Conservation (phyloP, 53 echinoderm and acorn worm genomes). For the Astropecten irregularis region DNA sequence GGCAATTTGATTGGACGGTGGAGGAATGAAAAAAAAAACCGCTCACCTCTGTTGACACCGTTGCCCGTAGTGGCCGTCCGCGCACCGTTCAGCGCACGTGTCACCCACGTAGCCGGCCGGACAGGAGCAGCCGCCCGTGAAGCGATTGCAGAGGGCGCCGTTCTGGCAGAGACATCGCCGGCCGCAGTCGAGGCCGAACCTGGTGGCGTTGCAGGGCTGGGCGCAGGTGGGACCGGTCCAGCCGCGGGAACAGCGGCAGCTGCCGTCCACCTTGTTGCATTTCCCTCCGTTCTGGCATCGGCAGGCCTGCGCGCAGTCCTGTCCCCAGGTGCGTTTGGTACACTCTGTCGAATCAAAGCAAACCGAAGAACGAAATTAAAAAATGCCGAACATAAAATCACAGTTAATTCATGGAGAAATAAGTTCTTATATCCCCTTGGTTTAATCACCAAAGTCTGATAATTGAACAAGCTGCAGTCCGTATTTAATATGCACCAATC, state of each 20-base stretch:
- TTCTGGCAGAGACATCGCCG: constrained; percentile 46
- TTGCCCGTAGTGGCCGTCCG: constrained; percentile 37
- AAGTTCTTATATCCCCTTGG: no score
- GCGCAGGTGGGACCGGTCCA: constrained; percentile 63
- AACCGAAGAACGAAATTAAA: not conserved
- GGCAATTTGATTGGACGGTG: no score
- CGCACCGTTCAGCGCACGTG: constrained; percentile 50
- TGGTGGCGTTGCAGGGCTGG: constrained; percentile 31
- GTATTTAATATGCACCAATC: no score
- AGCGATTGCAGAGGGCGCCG: constrained; percentile 65
- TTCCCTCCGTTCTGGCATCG: constrained; percentile 46
- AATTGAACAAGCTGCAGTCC: no score
- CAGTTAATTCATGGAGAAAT: no score
- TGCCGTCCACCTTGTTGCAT: constrained; percentile 54
- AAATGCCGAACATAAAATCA: no score
- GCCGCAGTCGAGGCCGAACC: constrained; percentile 45
- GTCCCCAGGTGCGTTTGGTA: constrained; percentile 60
- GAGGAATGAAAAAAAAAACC: no score
- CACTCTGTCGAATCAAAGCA: constrained; percentile 3
- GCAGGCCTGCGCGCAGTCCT: constrained; percentile 58
- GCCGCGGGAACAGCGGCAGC: constrained; percentile 48
- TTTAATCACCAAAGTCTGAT: no score
- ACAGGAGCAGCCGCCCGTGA: constrained; percentile 79
- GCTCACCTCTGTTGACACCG: constrained; percentile 29
- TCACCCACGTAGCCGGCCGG: constrained; percentile 67